These are phyloP conservation scores for Mesocricetus auratus DNA, from an alignment of 2,113 vertebrate genomes.

Conservation along the genomic window DNA sequence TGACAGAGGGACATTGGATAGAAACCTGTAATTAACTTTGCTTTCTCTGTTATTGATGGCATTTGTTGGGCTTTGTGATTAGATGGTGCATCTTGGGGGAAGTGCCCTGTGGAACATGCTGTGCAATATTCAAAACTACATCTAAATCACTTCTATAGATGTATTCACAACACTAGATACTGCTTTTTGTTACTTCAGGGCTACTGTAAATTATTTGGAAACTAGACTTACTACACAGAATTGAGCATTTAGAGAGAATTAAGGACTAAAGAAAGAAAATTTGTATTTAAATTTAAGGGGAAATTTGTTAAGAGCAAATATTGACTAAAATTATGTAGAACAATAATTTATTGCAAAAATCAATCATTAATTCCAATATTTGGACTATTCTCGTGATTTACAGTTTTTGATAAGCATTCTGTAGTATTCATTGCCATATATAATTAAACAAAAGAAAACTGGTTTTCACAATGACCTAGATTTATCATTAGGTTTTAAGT, in stretches of 20 bases:
- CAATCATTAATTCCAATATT: background rate
- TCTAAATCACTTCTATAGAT: slow-evolving; percentile 34
- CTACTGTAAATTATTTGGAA: slow-evolving; percentile 14
- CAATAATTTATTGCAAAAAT: slow-evolving; percentile 1
- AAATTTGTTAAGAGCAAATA: background rate
- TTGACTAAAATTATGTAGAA: background rate
- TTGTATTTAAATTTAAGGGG: background rate
- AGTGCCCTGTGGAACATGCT: slow-evolving; percentile 70
- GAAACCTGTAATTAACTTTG: slow-evolving; percentile 88
- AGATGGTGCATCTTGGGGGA: slow-evolving; percentile 70
- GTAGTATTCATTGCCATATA: background rate
- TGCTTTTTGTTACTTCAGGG: background rate
- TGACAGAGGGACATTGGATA: slow-evolving; percentile 78
- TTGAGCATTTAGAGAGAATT: background rate
- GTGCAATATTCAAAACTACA: slow-evolving; percentile 51
- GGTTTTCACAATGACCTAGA: background rate
- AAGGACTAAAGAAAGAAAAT: background rate
- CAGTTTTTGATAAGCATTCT: background rate
- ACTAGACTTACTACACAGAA: background rate
- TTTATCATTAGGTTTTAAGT: slow-evolving; percentile 24
- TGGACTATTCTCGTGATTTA: background rate
- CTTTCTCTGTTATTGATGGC: slow-evolving; percentile 86
- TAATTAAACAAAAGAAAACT: slow-evolving; percentile 45
- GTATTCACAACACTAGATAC: background rate
- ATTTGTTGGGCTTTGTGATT: slow-evolving; percentile 83